These are phyloP conservation scores for Pammene aurita DNA, from an alignment of 2,888 invertebrate species.

Conservation along the genomic window DNA sequence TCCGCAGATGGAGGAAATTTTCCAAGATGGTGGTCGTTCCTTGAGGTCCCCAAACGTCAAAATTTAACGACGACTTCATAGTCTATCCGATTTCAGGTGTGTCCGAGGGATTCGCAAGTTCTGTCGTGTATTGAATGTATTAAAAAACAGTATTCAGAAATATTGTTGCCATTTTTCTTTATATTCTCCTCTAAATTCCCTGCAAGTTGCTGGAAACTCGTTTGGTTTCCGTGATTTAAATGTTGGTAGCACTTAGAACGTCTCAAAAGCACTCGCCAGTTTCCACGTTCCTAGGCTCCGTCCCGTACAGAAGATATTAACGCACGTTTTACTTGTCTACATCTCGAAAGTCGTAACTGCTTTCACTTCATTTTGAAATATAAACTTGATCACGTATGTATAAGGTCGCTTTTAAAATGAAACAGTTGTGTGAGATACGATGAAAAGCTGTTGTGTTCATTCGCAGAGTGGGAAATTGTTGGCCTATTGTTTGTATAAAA, in stretches of 20 bases:
- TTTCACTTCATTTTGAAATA: neutral
- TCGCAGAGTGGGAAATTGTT: slow-evolving; percentile 28
- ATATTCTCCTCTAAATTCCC: too few relatives aligned
- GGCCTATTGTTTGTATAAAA: slow-evolving; percentile 27
- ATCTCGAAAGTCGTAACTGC: neutral
- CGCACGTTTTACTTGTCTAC: slow-evolving; percentile 8
- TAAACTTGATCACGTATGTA: too few relatives aligned
- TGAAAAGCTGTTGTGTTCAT: neutral
- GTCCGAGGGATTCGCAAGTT: too few relatives aligned
- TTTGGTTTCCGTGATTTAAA: slow-evolving; percentile 7
- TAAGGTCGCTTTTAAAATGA: slow-evolving; percentile 8
- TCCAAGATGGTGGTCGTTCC: too few relatives aligned
- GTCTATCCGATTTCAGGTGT: too few relatives aligned
- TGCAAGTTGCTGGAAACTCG: neutral
- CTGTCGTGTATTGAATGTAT: too few relatives aligned
- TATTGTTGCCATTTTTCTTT: too few relatives aligned
- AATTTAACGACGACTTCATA: too few relatives aligned
- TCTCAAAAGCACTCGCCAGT: slow-evolving; percentile 26
- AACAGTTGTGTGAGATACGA: neutral
- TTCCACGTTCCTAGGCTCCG: slow-evolving; percentile 17
- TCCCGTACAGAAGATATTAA: slow-evolving; percentile 25
- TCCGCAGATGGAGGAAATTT: too few relatives aligned
- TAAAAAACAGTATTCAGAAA: too few relatives aligned
- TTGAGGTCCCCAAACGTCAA: too few relatives aligned
- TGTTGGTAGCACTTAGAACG: slow-evolving; percentile 28